Evolutionary conservation across 1,140 invertebrate species (phyloP), one percentile per base, ranked within the genome.

Genomic region (Drosophila sechellia): DNA sequence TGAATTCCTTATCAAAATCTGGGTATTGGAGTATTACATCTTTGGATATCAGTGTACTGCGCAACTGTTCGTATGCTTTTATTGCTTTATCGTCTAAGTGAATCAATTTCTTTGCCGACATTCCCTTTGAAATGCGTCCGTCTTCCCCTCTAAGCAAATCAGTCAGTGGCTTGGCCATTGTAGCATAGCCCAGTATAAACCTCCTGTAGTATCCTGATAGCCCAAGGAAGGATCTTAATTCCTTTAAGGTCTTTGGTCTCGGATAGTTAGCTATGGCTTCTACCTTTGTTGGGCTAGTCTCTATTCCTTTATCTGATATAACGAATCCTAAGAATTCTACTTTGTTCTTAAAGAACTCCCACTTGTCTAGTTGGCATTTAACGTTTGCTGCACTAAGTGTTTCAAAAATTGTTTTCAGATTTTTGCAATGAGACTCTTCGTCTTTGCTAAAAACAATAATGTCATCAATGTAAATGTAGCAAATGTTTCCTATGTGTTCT

Each of bases 301-400:
- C 15, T 17, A 43, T 43, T 43, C 40, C 15, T 20, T 43, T 37
- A 37, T 37, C 35, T 13, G 35, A 37, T 37, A 13, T 13, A 12
- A 37, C 35, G 4, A 37, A 37, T 12, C 48, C 27, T 17, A 50
- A 34, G 27, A 50, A 50, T n/a, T 15, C 13, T 15, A 34, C n/a
- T 50, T 17, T 34, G 11, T 45, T 45, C 12, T 45, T 13, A 11
- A 10, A 45, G 17, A 45, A 45, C 20, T 45, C 11, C 11, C 20
- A 45, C 43, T 25, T 45, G 43, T 45, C 43, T 22, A 45, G 20
- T 22, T 22, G 42, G 17, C 42, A 45, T 45, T 22, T 45, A 12
- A 45, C 20, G 10, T 50, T 50, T 13, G 31, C n/a, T 1, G 11
- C 4, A 50, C 20, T 45, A 25, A 45, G 20, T 5, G 43, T 45